A percentile compares a stretch with the other conserved stretches of the same genome.
These are phyloP conservation scores for Etheostoma nigrum DNA, from an alignment of 2,797 vertebrate species.

Conservation along the genomic window DNA sequence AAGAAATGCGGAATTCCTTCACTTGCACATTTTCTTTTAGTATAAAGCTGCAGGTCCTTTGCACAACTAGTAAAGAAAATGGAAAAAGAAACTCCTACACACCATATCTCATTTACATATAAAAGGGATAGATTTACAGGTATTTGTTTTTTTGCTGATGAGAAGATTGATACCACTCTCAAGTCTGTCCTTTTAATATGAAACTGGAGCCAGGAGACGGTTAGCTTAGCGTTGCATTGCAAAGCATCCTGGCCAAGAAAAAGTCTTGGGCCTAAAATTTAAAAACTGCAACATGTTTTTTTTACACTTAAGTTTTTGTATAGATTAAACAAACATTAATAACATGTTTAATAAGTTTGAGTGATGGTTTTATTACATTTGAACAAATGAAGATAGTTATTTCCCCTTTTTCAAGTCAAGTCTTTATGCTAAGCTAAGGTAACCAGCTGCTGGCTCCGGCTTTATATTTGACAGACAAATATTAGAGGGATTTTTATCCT, in stretches of 20 bases:
- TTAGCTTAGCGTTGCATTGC: background rate
- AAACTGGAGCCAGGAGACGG: background rate
- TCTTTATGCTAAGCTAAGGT: constrained; percentile 3
- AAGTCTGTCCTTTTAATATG: no score
- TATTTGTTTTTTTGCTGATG: background rate
- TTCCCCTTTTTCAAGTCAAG: background rate
- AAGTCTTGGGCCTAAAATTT: no score
- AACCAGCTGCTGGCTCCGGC: background rate
- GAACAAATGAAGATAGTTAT: background rate
- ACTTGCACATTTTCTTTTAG: constrained; percentile 56
- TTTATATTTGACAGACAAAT: background rate
- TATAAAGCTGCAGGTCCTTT: constrained; percentile 22
- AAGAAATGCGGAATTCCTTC: constrained; percentile 46
- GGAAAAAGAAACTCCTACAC: background rate
- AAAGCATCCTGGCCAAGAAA: background rate
- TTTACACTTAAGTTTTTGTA: background rate
- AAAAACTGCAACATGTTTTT: background rate
- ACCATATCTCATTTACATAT: constrained; percentile 2
- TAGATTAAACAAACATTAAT: background rate
- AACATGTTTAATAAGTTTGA: background rate
- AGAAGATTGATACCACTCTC: no score
- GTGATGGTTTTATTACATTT: background rate
- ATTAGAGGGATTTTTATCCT: background rate
- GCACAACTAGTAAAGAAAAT: constrained; percentile 6
- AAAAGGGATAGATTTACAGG: background rate